Percentiles rank a stretch among this genome's conserved stretches.
Conservation (phyloP, 2,113 vertebrate genomes). For the Entomyzon cyanotis region DNA sequence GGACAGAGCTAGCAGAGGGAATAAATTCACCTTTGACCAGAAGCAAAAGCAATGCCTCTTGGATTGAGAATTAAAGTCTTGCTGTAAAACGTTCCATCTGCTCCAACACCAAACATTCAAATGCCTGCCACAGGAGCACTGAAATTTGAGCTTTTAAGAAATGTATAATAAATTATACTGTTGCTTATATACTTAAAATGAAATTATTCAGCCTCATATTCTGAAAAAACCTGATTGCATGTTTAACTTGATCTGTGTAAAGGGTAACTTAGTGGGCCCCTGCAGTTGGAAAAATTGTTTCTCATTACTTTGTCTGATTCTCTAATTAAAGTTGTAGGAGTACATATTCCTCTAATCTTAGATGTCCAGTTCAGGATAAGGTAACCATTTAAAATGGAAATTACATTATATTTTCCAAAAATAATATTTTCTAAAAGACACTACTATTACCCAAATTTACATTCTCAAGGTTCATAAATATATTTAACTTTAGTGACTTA, state of each 20-base stretch:
- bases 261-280: neutral
- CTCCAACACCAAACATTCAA: constrained; percentile 23
- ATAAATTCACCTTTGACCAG: constrained; percentile 66
- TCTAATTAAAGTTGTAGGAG: neutral
- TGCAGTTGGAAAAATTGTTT: neutral
- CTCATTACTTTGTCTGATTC: neutral
- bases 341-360: neutral
- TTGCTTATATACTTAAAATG: constrained; percentile 14
- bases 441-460: neutral
- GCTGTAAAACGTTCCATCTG: constrained; percentile 43
- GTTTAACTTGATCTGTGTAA: neutral
- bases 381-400: neutral
- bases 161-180: constrained; percentile 11
- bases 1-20: constrained; percentile 63
- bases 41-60: constrained; percentile 49
- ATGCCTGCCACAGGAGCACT: neutral
- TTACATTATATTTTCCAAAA: neutral
- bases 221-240: neutral
- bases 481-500: neutral
- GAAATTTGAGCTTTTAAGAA: constrained; percentile 17
- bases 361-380: neutral
- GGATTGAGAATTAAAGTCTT: constrained; percentile 31
- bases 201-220: constrained; percentile 1
- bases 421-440: neutral
- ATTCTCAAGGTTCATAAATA: neutral